Evolutionary conservation across 1,140 invertebrate species (phyloP), one percentile per base, ranked within the genome.

Genomic region (Magallana angulata): DNA sequence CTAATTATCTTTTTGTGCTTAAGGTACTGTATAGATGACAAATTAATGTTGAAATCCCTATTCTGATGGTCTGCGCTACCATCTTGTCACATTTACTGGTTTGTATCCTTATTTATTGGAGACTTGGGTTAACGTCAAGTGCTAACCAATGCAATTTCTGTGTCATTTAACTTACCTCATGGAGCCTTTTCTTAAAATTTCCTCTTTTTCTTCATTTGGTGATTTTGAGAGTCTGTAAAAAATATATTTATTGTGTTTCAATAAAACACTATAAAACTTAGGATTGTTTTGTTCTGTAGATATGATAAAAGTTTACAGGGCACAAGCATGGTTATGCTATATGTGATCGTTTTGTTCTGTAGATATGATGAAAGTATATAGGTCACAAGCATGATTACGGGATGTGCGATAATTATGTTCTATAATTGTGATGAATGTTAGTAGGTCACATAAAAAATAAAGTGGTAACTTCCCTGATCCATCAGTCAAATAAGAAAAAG

Each of bases 221-320:
- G 68, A 76, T 76, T 48, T 76, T 76, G 68, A 76, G 68, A 76
- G 68, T 76, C 68, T 76, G 68, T 76, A 18, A 30, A 76, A 62
- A 62, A 84, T 84, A 59, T 84, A 57, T 57, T 57, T 57, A 82
- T 82, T 82, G 81, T 82, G 57, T 82, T 82, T 36, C 48, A 82
- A 57, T 82, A 57, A 82, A 82, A 82, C 81, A 57, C 81, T 82
- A 5, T 82, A 56, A 82, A 18, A 82, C 81, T 76, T 30, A 18
- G 36, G 2, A n/a, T 64, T 64, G 60, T 64, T 64, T 64, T 64
- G 16, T 64, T 18, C 7, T 48, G 2, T 48, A 48, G 36, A 48
- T 48, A 5, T 48, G 36, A 48, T 48, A 48, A 48, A 48, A 48
- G 36, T 48, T 48, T 48, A 48, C 5, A 48, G 36, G 36, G 2